phyloP scores from a whole-genome alignment of 2,113 vertebrate species.

The Lethenteron camtschaticum region DNA sequence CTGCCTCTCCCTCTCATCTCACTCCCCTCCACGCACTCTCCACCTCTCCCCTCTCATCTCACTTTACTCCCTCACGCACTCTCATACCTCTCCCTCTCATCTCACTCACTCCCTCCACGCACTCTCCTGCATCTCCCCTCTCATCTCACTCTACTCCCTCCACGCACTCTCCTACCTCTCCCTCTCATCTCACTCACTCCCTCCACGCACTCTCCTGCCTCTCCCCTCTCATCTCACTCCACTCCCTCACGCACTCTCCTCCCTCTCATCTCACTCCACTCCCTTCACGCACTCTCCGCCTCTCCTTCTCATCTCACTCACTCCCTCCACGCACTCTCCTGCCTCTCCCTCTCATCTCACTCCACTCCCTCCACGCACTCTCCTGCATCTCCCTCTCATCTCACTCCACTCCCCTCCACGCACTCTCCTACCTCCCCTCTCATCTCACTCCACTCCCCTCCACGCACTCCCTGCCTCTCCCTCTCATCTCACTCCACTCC shows the following conservation, averaged over 20 bases:
- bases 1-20: not conserved
- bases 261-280: too few species aligned
- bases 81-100: not conserved
- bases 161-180: not conserved
- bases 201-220: not conserved
- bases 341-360: too few species aligned
- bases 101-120: not conserved
- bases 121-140: not conserved
- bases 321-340: not conserved
- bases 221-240: not conserved
- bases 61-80: not conserved
- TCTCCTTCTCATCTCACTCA: too few species aligned
- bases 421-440: too few species aligned
- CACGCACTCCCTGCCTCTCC: too few species aligned
- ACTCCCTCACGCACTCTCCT: not conserved
- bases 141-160: not conserved
- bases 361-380: too few species aligned
- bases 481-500: too few species aligned
- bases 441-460: too few species aligned
- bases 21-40: too few species aligned
- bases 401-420: too few species aligned
- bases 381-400: too few species aligned
- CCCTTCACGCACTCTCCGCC: too few species aligned
- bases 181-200: not conserved
- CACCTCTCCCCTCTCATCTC: not conserved